Percentiles rank a stretch among this genome's conserved stretches.
Conservation (phyloP, 2,797 vertebrate species). For the Sebastes itinus region DNA sequence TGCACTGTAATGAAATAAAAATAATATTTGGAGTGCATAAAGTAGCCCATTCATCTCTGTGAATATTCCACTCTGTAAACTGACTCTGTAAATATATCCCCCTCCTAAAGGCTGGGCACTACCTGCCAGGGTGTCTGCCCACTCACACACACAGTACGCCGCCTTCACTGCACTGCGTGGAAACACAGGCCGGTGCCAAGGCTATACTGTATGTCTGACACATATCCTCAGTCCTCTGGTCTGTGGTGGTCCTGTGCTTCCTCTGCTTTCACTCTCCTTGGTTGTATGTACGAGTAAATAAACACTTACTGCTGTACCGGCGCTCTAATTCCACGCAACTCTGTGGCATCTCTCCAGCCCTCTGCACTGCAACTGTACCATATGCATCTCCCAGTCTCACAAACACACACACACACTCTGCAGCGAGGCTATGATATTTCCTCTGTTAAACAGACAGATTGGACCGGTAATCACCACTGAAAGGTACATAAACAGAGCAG, state of each 20-base stretch:
- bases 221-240: constrained; percentile 53
- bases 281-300: constrained; percentile 70
- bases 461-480: constrained; percentile 88
- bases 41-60: constrained; percentile 53
- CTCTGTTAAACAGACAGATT: constrained; percentile 84
- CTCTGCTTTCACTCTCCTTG: constrained; percentile 64
- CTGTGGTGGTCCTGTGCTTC: constrained; percentile 70
- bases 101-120: constrained; percentile 26
- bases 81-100: constrained; percentile 42
- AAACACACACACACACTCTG: constrained; percentile 38
- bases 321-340: constrained; percentile 60
- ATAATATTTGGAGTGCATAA: constrained; percentile 45
- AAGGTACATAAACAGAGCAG: constrained; percentile 89
- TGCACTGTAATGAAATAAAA: constrained; percentile 46
- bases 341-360: constrained; percentile 59
- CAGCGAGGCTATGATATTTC: constrained; percentile 80
- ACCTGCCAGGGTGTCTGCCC: constrained; percentile 59
- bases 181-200: constrained; percentile 59
- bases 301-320: constrained; percentile 68
- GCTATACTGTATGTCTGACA: constrained; percentile 62
- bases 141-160: constrained; percentile 49
- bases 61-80: constrained; percentile 58
- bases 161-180: constrained; percentile 52
- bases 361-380: constrained; percentile 53
- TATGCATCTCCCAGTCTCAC: constrained; percentile 43